A percentile compares a stretch with the other conserved stretches of the same genome.
phyloP scores from a whole-genome alignment of 2,797 vertebrate genomes.

The Anguilla pacifica region DNA sequence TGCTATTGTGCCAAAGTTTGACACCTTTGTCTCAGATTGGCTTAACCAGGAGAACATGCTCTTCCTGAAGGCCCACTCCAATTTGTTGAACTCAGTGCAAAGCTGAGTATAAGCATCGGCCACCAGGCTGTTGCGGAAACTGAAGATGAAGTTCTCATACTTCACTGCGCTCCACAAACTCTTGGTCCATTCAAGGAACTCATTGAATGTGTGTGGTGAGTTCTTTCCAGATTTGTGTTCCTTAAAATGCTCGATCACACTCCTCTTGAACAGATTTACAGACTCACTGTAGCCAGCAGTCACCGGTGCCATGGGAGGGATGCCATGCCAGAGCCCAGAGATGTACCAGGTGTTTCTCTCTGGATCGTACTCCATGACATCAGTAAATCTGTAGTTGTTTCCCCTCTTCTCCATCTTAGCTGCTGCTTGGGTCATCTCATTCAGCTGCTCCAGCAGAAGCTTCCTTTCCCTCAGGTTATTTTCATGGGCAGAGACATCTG shows the following conservation, averaged over 20 bases:
- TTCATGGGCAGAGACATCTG: neutral
- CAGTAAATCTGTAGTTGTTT: neutral
- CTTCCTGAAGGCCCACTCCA: constrained; percentile 46
- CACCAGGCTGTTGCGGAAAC: constrained; percentile 38
- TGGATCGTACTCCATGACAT: neutral
- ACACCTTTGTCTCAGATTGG: constrained; percentile 40
- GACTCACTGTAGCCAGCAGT: neutral
- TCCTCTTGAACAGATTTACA: neutral
- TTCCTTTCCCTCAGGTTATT: neutral
- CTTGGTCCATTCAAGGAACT: neutral
- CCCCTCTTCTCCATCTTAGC: neutral
- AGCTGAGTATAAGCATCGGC: constrained; percentile 51
- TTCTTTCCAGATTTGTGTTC: neutral
- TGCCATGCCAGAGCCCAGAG: neutral
- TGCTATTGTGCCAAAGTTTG: constrained; percentile 30
- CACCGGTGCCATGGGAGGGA: neutral
- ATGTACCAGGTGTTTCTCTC: neutral
- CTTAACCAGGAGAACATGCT: constrained; percentile 39
- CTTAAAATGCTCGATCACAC: neutral
- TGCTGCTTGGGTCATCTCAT: neutral
- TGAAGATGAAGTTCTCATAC: neutral
- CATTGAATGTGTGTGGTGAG: neutral
- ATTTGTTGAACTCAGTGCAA: constrained; percentile 40
- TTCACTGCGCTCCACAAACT: neutral
- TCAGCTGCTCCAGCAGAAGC: neutral